phyloP scores from a whole-genome alignment of 2,113 vertebrate species.

The Anas platyrhynchos region DNA sequence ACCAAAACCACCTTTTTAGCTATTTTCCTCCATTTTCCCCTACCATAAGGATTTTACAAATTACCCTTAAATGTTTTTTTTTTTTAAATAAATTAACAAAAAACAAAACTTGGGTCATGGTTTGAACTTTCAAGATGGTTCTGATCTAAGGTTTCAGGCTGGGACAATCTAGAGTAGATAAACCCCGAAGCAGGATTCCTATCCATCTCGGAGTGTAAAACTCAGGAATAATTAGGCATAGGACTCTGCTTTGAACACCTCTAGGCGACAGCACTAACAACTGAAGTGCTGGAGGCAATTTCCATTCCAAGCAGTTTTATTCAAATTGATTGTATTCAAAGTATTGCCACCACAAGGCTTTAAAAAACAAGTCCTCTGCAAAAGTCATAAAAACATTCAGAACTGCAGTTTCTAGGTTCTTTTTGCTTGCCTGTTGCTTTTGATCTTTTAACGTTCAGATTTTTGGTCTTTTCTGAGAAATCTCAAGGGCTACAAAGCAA shows the following conservation, averaged over 20 bases:
- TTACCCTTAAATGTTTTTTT: background rate
- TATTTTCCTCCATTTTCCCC: background rate
- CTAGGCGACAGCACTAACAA: background rate
- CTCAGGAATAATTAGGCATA: background rate
- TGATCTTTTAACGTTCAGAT: background rate
- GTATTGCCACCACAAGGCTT: background rate
- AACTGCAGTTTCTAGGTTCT: background rate
- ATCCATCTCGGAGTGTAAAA: background rate
- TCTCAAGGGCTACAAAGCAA: background rate
- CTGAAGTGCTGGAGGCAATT: background rate
- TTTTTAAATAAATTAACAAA: background rate
- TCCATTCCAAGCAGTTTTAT: background rate
- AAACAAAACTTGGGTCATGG: background rate
- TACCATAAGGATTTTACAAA: background rate
- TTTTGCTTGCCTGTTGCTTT: background rate
- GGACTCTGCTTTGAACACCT: background rate
- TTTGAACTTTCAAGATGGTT: background rate
- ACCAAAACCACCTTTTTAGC: no score
- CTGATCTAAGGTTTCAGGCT: background rate
- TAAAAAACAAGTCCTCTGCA: background rate
- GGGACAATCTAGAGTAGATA: background rate
- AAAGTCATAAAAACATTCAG: background rate
- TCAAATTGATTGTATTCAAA: background rate
- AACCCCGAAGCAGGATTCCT: background rate
- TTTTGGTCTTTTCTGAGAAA: slow-evolving; percentile 5